These are phyloP conservation scores for Nycticorax nycticorax DNA, from an alignment of 2,113 vertebrate genomes.

Conservation along the genomic window DNA sequence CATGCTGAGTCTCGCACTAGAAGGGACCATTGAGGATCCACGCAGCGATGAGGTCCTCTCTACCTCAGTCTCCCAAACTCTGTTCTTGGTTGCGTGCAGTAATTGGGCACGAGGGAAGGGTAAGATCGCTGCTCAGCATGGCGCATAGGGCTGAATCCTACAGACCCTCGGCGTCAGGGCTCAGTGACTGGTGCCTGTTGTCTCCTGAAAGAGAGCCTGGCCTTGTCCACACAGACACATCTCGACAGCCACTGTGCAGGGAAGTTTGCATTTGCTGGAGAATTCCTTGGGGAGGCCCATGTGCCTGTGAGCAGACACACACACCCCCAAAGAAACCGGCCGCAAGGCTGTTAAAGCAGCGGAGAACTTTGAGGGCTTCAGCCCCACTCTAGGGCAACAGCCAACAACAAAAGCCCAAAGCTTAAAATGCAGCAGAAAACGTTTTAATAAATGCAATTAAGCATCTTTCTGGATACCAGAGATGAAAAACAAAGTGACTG, in stretches of 20 bases:
- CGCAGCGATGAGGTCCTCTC: neutral
- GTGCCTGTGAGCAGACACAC: neutral
- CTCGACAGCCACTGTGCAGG: neutral
- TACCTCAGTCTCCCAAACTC: neutral
- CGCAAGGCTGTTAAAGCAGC: neutral
- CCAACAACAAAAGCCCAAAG: neutral
- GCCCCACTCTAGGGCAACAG: neutral
- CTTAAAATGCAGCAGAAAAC: neutral
- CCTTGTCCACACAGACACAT: neutral
- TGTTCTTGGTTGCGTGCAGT: neutral
- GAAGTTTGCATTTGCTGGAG: neutral
- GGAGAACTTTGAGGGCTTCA: neutral
- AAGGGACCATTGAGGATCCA: neutral
- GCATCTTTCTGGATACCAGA: neutral
- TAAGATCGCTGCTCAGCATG: neutral
- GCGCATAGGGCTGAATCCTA: neutral
- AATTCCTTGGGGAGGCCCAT: neutral
- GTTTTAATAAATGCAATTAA: neutral
- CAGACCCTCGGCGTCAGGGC: neutral
- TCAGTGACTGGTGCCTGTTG: neutral
- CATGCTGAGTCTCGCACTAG: accelerated
- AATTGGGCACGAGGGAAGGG: neutral
- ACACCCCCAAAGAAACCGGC: neutral
- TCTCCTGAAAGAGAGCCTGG: neutral
- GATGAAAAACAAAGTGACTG: neutral